Evolutionary conservation across 2,888 invertebrate genomes (phyloP).

Genomic region (Pegoplata infirma): DNA sequence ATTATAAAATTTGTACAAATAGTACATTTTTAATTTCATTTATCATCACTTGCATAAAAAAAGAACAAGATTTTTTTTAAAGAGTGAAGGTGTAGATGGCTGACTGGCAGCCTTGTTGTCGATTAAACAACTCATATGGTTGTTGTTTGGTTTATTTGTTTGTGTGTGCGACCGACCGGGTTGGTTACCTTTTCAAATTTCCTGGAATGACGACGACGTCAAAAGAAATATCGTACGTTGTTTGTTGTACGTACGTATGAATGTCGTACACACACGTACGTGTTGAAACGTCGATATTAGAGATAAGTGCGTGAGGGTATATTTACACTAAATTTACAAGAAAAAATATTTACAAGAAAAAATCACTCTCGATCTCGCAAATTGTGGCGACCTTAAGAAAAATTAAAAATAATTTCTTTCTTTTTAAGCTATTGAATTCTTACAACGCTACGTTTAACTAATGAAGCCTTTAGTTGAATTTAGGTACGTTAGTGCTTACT

Average conservation of each 20-base stretch:
- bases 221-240: conserved; percentile 50
- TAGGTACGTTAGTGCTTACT: no score
- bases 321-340: no score
- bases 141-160: conserved; percentile 9
- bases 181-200: conserved; percentile 60
- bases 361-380: no score
- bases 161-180: conserved; percentile 49
- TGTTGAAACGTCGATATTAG: not conserved
- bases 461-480: no score
- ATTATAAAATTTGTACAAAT: no score
- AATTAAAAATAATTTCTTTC: no score
- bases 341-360: no score
- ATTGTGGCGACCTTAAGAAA: no score
- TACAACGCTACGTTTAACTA: no score
- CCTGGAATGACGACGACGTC: conserved; percentile 56
- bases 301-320: no score
- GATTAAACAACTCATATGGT: conserved; percentile 48
- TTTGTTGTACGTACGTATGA: not conserved
- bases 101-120: conserved; percentile 14
- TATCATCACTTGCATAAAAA: not conserved
- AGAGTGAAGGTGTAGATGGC: conserved; percentile 48
- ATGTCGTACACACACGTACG: not conserved
- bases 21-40: no score
- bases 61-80: conserved; percentile 14
- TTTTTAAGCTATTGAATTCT: no score